Percentiles rank a stretch among this genome's conserved stretches.
Conservation (phyloP, 2,888 invertebrate species). For the Dolichomitus sp. region DNA sequence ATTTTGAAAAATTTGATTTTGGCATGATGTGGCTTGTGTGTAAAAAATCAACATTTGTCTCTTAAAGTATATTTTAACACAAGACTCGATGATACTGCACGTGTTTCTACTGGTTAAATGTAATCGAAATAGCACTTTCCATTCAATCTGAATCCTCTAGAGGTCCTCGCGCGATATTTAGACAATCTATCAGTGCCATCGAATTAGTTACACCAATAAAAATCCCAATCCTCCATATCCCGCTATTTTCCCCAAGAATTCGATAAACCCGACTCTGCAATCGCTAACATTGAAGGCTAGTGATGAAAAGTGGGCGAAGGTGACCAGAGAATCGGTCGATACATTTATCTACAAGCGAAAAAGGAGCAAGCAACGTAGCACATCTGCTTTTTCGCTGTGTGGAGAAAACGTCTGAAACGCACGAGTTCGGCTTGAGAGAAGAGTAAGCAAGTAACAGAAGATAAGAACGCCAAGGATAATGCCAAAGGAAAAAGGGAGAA, state of each 20-base stretch:
- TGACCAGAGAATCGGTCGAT: constrained; percentile 41
- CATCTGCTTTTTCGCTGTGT: constrained; percentile 52
- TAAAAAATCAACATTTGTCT: too few species aligned
- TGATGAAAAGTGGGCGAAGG: constrained; percentile 50
- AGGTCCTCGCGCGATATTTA: too few species aligned
- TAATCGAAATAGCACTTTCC: too few species aligned
- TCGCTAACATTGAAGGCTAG: constrained; percentile 8
- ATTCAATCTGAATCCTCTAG: too few species aligned
- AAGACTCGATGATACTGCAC: too few species aligned
- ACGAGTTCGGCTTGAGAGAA: constrained; percentile 50
- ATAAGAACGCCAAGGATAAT: constrained; percentile 41
- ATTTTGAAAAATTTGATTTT: too few species aligned
- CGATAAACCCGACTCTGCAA: not conserved
- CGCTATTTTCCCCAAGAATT: not conserved
- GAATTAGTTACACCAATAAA: not conserved
- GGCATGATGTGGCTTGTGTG: too few species aligned
- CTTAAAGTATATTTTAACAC: too few species aligned
- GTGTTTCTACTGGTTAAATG: too few species aligned
- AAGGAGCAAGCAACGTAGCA: not conserved
- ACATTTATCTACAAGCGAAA: constrained; percentile 4
- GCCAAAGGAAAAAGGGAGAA: constrained; percentile 37
- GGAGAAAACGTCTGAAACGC: constrained; percentile 40
- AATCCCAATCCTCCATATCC: not conserved
- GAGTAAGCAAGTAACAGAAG: constrained; percentile 53
- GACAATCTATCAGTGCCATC: not conserved